Evolutionary conservation across 2,888 invertebrate genomes (phyloP), one percentile per base, ranked within the genome.

Genomic region (Calephelis perditalis): DNA sequence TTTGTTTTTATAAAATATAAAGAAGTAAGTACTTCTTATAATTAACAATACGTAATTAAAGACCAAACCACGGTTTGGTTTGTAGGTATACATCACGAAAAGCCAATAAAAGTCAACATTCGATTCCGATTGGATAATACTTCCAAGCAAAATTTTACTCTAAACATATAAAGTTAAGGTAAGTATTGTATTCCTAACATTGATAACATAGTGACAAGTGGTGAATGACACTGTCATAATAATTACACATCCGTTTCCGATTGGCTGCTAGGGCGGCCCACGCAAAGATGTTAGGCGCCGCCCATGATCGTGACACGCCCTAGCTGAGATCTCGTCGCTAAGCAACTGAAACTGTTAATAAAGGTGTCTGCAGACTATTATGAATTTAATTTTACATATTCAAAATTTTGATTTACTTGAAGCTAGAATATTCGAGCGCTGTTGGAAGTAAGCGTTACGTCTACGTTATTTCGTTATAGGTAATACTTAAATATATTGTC

Each of bases 171-270:
- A 1, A 0, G 0, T 12, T 73, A 77, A 67, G 67, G 70, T 66
- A 2, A 6, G 6, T n/a, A 59, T 11, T 66, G 63, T 66, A 61
- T 62, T 65, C 65, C 71, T 60, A 49, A 35, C 64, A n/a, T 11
- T 60, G 35, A 52, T 43, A 63, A 58, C 40, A 64, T 68, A 71
- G 79, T 85, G 81, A 79, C 79, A 76, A 73, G 70, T 68, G 71
- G 67, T 70, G 75, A 76, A 74, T 86, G 87, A 85, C 82, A 84
- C 54, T 84, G 86, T 88, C 87, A 86, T 87, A 88, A 84, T 76
- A 80, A 68, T 71, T 71, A 74, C 71, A 77, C 79, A 82, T 88
- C 86, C 83, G 79, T 70, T 70, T 66, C 69, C 74, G 76, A 86
- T 87, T 86, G 88, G 87, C 72, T 68, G 75, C 59, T 55, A 63